Evolutionary conservation across 2,113 vertebrate species (phyloP).

Genomic region (Elaphurus davidianus): DNA sequence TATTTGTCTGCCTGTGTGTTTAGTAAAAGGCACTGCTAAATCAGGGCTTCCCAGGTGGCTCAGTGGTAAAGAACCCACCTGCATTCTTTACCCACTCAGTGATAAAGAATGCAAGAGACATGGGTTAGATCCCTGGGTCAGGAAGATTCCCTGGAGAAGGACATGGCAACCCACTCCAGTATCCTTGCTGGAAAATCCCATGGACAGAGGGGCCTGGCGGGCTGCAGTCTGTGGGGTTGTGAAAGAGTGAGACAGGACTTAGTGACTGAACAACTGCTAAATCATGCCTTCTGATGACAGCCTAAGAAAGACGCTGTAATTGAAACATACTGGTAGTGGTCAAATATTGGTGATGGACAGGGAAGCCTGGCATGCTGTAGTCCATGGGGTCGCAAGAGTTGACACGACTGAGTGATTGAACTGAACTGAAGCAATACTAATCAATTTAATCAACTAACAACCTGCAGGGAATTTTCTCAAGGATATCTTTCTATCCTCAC

Average conservation of each 20-base stretch:
- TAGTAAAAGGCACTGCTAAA: neutral
- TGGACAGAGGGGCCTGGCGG: neutral
- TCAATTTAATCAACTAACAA: neutral
- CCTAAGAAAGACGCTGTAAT: neutral
- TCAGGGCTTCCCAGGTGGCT: neutral
- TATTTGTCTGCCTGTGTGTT: neutral
- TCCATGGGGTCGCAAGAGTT: neutral
- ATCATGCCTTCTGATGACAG: neutral
- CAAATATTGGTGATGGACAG: neutral
- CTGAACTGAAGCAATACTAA: neutral
- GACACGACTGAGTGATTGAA: neutral
- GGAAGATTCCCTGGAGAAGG: neutral
- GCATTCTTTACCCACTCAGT: neutral
- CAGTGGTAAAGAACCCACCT: neutral
- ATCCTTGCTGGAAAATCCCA: neutral
- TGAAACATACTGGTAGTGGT: neutral
- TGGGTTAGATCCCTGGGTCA: neutral
- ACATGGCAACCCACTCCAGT: neutral
- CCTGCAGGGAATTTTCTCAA: neutral
- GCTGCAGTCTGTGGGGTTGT: neutral
- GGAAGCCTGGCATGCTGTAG: neutral
- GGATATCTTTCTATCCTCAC: neutral
- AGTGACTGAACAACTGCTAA: neutral
- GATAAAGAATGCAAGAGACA: neutral
- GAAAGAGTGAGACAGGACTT: neutral